phyloP scores from a whole-genome alignment of 2,113 vertebrate genomes.

The Anser brachyrhynchus region DNA sequence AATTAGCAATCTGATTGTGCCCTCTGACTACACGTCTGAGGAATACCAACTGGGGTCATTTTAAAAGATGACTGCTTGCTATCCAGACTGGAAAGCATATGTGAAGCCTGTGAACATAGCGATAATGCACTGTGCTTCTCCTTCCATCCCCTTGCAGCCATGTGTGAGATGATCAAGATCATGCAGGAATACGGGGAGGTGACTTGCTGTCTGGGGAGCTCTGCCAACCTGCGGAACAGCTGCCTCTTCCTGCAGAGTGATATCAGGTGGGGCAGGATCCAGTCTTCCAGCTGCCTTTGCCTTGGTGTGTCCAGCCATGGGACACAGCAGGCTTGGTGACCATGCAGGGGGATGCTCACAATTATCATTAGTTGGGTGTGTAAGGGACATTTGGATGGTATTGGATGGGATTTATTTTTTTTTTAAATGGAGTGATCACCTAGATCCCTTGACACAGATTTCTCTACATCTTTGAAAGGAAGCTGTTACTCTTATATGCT shows the following conservation, averaged over 20 bases:
- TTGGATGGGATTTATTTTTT: not conserved
- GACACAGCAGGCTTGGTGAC: not conserved
- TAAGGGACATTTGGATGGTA: not conserved
- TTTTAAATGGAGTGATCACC: not conserved
- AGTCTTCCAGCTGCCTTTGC: not conserved
- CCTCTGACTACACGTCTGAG: not conserved
- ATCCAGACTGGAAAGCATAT: not conserved
- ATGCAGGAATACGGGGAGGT: slow-evolving; percentile 99
- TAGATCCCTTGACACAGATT: not conserved
- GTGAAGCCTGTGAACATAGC: not conserved
- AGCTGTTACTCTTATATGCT: not conserved
- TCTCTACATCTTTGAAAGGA: not conserved
- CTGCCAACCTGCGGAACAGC: slow-evolving; percentile 93
- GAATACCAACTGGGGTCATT: not conserved
- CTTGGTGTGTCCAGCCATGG: not conserved
- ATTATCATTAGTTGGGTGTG: not conserved
- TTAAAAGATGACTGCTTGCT: not conserved
- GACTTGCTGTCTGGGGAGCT: slow-evolving; percentile 95
- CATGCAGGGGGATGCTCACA: not conserved
- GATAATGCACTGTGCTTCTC: not conserved
- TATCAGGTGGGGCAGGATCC: slow-evolving; percentile 82
- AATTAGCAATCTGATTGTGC: not conserved
- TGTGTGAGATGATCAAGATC: slow-evolving; percentile 99
- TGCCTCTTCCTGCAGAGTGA: slow-evolving; percentile 96
- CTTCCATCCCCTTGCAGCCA: slow-evolving; percentile 79